A percentile compares a stretch with the other conserved stretches of the same genome.
Conservation (phyloP, 2,888 invertebrate species). For the Julus scanicus region DNA sequence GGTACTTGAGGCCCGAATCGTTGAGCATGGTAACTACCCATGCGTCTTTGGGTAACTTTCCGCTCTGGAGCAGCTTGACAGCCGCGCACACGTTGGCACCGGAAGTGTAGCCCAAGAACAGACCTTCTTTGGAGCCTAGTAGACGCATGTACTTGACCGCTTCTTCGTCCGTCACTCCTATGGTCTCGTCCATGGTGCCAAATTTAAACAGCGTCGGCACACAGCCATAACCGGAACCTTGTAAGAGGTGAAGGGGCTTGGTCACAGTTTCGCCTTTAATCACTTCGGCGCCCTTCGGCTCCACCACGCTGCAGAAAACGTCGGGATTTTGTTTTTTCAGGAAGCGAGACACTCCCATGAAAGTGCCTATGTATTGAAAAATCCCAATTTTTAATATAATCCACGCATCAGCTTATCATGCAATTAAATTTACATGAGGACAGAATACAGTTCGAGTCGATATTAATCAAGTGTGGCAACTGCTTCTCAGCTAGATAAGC, state of each 20-base stretch:
- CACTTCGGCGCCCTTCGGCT: neutral
- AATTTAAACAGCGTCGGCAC: neutral
- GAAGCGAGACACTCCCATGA: slow-evolving; percentile 41
- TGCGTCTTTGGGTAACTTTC: slow-evolving; percentile 15
- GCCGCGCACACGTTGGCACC: slow-evolving; percentile 25
- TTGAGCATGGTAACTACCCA: slow-evolving; percentile 34
- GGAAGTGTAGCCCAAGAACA: slow-evolving; percentile 21
- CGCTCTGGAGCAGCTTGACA: slow-evolving; percentile 1
- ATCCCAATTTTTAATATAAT: neutral
- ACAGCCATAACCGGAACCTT: slow-evolving; percentile 1
- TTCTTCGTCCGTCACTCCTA: neutral
- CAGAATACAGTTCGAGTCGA: neutral
- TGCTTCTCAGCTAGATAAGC: too few relatives aligned
- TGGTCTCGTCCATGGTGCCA: slow-evolving; percentile 22
- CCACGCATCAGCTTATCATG: neutral
- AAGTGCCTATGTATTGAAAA: neutral
- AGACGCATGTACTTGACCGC: slow-evolving; percentile 35
- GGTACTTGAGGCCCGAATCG: slow-evolving; percentile 31
- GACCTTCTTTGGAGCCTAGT: slow-evolving; percentile 3
- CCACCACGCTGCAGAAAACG: neutral
- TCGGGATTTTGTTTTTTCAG: slow-evolving; percentile 35
- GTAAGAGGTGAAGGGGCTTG: neutral
- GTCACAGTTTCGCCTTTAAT: neutral
- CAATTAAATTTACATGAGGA: neutral
- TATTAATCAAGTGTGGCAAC: too few relatives aligned